Base-by-base conservation (phyloP, 2,797 vertebrate species). In the Huso huso region DNA sequence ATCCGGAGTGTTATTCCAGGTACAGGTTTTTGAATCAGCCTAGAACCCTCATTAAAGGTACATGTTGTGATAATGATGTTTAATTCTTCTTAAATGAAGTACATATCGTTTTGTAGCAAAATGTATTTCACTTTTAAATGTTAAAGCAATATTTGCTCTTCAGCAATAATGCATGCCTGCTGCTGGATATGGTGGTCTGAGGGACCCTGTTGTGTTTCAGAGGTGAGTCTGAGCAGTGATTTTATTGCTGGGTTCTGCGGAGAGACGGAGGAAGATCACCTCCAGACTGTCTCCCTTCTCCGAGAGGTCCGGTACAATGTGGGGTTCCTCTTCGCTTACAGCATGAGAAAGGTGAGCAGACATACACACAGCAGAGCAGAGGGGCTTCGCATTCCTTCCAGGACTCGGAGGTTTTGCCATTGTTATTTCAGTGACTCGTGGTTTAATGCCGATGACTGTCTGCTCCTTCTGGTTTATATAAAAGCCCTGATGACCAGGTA, bases 181-280 rank as follows among this genome's bases (percentile, higher is more conserved):
- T 61, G 51, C 50, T 64, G 13, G 37, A 12, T 12, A 15, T 12
- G 61, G 52, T 51, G 6, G 15, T 6, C n/a, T 48, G 23, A 1
- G 53, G 0, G 11, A 8, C 50, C 23, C 10, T 70, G 12, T 73
- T 55, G 11, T 74, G 59, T 66, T 13, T 37, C 77, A 99, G 96
- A 82, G 1, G 93, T 95, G 69, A 92, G 88, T 68, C 84, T 99
- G 70, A 97, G 95, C 88, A 98, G 96, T 0, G 96, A 98, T 82
- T 96, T 99, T 82, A 99, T 99, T 53, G 73, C 93, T 0, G 96
- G 96, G 37, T 99, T 99, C 83, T 98, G 94, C 11, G 92, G 93
- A 3, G 96, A 98, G 83, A 94, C 87, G 0, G 94, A 98, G 70
- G 91, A 93, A 0, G 95, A 99, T 81, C 96, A 99, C 77, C 86